phyloP scores from a whole-genome alignment of 2,113 vertebrate genomes.

The Pardalotus punctatus region DNA sequence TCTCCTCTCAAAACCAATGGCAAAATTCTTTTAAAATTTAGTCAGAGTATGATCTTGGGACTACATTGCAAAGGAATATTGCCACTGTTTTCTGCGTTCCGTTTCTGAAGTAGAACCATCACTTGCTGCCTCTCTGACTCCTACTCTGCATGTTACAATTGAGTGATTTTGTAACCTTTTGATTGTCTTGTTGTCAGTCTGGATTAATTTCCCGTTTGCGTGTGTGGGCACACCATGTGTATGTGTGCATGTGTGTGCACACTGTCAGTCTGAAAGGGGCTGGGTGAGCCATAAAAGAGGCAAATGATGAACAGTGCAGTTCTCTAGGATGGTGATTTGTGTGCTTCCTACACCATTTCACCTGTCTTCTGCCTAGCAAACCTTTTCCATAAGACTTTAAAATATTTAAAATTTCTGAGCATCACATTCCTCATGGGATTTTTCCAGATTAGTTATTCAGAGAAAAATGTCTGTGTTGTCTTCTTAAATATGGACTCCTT shows the following conservation, averaged over 20 bases:
- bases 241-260: accelerated
- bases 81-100: background rate
- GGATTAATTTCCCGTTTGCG: accelerated
- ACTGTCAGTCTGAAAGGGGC: background rate
- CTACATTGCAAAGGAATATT: background rate
- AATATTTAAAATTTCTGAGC: background rate
- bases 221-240: accelerated
- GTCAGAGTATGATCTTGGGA: background rate
- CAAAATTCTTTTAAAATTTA: background rate
- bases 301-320: background rate
- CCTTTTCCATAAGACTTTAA: background rate
- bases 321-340: background rate
- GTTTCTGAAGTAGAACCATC: background rate
- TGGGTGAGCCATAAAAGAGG: accelerated
- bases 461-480: background rate
- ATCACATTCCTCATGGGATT: background rate
- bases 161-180: background rate
- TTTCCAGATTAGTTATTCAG: background rate
- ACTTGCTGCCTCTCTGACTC: background rate
- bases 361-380: background rate
- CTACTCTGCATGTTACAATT: background rate
- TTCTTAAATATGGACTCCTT: background rate
- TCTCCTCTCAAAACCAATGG: background rate
- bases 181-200: accelerated
- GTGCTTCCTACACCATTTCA: background rate